Evolutionary conservation across 2,888 invertebrate genomes (phyloP).

Genomic region (Metellina segmentata): DNA sequence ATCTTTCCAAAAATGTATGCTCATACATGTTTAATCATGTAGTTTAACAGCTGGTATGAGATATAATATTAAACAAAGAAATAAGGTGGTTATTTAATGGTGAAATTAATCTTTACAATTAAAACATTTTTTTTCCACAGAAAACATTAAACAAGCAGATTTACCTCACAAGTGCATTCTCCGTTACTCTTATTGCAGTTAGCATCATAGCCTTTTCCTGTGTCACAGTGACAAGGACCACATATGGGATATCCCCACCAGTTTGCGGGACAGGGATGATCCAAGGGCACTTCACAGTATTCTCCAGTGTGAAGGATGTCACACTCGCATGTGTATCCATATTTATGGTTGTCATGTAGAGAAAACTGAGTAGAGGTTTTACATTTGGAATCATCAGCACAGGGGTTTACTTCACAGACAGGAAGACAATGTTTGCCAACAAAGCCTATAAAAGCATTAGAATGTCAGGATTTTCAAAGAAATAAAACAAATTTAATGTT

Average conservation of each 20-base stretch:
- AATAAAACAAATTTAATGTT: neutral
- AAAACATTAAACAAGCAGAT: too few species aligned
- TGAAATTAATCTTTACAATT: too few species aligned
- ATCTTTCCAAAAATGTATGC: too few species aligned
- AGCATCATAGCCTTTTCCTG: conserved; percentile 91
- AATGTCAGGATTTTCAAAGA: neutral
- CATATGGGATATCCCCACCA: conserved; percentile 98
- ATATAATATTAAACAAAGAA: too few species aligned
- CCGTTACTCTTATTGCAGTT: conserved; percentile 94
- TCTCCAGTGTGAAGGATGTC: conserved; percentile 86
- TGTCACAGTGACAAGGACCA: conserved; percentile 95
- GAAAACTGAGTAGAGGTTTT: conserved; percentile 82
- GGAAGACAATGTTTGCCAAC: conserved; percentile 85
- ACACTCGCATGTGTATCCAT: conserved; percentile 91
- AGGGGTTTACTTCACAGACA: conserved; percentile 91
- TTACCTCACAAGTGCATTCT: conserved; percentile 92
- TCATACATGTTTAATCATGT: too few species aligned
- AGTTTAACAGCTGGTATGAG: too few species aligned
- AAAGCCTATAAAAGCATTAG: conserved; percentile 80
- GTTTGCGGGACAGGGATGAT: conserved; percentile 89
- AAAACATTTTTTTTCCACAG: too few species aligned
- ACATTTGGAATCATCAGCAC: conserved; percentile 89
- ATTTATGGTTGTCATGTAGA: conserved; percentile 44
- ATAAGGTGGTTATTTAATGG: too few species aligned
- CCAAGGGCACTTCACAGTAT: conserved; percentile 81